Evolutionary conservation across 2,797 vertebrate species (phyloP).

Genomic region (Macroramphosus scolopax): DNA sequence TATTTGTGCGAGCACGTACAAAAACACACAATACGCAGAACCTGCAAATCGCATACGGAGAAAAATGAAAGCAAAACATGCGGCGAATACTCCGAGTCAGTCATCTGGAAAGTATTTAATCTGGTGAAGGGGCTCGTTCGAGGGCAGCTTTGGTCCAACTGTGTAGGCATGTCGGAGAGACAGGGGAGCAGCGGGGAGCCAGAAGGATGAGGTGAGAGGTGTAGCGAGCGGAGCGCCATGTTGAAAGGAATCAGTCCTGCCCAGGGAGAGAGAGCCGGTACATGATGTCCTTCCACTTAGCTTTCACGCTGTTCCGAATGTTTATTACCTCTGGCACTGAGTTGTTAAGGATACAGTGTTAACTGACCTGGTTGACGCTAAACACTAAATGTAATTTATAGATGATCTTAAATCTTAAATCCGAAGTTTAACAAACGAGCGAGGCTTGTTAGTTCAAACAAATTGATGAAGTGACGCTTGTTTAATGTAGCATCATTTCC

Average conservation of each 20-base stretch:
- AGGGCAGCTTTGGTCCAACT: constrained; percentile 60
- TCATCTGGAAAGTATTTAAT: constrained; percentile 69
- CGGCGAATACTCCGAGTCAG: constrained; percentile 40
- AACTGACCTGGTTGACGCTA: constrained; percentile 35
- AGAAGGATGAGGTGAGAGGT: constrained; percentile 62
- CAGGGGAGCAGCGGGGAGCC: constrained; percentile 61
- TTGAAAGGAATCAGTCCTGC: constrained; percentile 62
- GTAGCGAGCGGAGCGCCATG: constrained; percentile 52
- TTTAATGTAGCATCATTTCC: constrained; percentile 11
- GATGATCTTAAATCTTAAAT: constrained; percentile 19
- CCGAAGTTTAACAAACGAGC: constrained; percentile 8
- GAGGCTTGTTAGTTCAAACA: constrained; percentile 1
- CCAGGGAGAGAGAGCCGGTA: constrained; percentile 52
- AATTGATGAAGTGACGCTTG: constrained; percentile 1
- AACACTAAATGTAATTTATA: constrained; percentile 32
- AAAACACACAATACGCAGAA: not conserved
- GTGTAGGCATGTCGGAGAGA: constrained; percentile 59
- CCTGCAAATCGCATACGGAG: constrained; percentile 18
- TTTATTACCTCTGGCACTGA: constrained; percentile 49
- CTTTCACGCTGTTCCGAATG: constrained; percentile 50
- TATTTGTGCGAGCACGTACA: too few species aligned
- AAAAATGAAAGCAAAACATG: constrained; percentile 37
- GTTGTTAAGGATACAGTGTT: constrained; percentile 33
- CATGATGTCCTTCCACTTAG: constrained; percentile 59
- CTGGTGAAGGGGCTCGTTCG: constrained; percentile 39